Evolutionary conservation across 2,888 invertebrate species (phyloP), one percentile per base, ranked within the genome.

Genomic region (Muscina levida): DNA sequence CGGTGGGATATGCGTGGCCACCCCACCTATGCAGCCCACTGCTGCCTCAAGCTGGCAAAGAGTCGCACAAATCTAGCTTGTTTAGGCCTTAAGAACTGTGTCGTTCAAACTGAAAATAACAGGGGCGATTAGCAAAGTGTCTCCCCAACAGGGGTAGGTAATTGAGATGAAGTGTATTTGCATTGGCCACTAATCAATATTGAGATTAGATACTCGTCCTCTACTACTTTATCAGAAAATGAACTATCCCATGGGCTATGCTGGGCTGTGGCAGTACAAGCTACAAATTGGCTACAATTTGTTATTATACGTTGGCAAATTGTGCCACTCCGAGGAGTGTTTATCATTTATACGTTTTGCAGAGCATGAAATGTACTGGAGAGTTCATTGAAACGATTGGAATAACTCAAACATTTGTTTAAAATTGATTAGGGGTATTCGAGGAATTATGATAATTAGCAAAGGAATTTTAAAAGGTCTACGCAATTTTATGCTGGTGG

Each of bases 81-180:
- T n/a, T n/a, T n/a, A n/a, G n/a, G n/a, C n/a, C n/a, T n/a, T n/a
- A n/a, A 48, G 19, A 17, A 22, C 19, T 53, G 48, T 53, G 24
- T 17, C 48, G 8, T 48, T 48, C 17, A 22, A 51, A 17, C 19
- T 37, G n/a, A 22, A 53, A 17, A 39, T 48, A 44, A 72, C 71
- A 75, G 71, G 44, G 71, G 53, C 44, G 67, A 68, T 75, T 67
- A 62, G 62, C 24, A 65, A 44, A 73, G 70, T 65, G 10, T n/a
- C 44, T 44, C 37, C 44, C 42, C 37, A 44, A 11, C 67, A 56
- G 26, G 56, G 31, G 62, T 48, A 68, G 65, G 67, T 79, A 72
- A 72, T 72, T 62, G 62, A 72, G 62, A 75, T 72, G 59, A 75
- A 75, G 39, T 62, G 37, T 71, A 74, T 79, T 74, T 73, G 56